Evolutionary conservation across 2,113 vertebrate species (phyloP), one percentile per base, ranked within the genome.

Genomic region (Corythaeola cristata): DNA sequence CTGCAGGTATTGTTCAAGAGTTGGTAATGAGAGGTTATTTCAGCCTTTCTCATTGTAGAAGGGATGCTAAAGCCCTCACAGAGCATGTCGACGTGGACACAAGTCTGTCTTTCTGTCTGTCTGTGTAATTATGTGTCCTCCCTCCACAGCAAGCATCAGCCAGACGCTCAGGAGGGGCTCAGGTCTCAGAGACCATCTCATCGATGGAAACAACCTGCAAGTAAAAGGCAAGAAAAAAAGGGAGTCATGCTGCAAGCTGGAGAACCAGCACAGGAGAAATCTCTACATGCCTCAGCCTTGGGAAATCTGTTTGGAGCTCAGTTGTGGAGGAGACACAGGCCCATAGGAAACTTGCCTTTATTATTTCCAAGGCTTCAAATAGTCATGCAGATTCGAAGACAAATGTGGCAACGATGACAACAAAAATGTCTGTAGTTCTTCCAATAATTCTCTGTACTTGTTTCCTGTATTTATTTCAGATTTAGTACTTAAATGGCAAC

Each of bases 401-500:
- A 95, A 79, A 77, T 28, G 69, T 87, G 84, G 76, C 64, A 94
- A 72, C 49, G 32, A 49, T 26, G 80, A 56, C 44, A 73, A 63
- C 41, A 59, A 75, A 44, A 91, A 39, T 6, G 26, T 86, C 45
- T 93, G 67, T 90, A 83, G 28, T 79, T 47, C 39, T 91, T 94
- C 88, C 95, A 96, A 56, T 63, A 93, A 58, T 77, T 94, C 90
- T 94, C 74, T 83, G 63, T 83, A 59, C 79, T 95, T 39, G 12
- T 80, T 96, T 96, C 90, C 90, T 88, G 75, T 82, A 86, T 93
- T 95, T 93, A 79, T 96, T 96, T 91, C 26, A 63, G 23, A 73
- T 90, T 80, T 95, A 83, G 33, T 80, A 66, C 71, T 91, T 80
- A 66, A 69, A 85, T 73, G 71, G 22, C 53, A 73, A 55, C 21